These are phyloP conservation scores for Fulica atra DNA, from an alignment of 2,113 vertebrate genomes.

Conservation along the genomic window DNA sequence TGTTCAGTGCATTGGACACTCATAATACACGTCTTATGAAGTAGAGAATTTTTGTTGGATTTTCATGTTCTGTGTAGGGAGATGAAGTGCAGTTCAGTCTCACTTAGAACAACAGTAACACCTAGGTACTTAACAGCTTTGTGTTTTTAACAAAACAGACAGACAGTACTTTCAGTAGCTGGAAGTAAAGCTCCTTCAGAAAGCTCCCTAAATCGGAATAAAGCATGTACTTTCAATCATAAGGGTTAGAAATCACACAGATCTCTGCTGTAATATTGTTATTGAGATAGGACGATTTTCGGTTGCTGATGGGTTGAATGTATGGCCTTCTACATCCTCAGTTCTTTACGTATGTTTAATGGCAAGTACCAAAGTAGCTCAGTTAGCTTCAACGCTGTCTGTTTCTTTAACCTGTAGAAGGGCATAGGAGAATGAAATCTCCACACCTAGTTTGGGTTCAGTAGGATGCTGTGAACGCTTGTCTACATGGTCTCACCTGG, in stretches of 20 bases:
- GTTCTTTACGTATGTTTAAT: neutral
- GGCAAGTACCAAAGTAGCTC: neutral
- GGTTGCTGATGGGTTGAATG: neutral
- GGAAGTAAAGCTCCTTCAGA: neutral
- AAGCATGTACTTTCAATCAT: neutral
- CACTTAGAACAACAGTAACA: neutral
- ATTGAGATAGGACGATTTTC: neutral
- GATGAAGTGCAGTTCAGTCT: neutral
- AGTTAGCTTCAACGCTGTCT: neutral
- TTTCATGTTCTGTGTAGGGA: neutral
- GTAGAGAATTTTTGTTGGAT: neutral
- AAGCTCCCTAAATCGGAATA: neutral
- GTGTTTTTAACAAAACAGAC: neutral
- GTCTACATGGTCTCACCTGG: neutral
- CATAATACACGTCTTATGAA: neutral
- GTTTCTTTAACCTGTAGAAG: neutral
- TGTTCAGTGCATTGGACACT: neutral
- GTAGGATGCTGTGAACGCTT: neutral
- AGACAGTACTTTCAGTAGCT: neutral
- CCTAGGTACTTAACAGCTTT: neutral
- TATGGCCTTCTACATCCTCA: neutral
- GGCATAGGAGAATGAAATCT: neutral
- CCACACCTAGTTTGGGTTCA: neutral
- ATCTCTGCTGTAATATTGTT: neutral
- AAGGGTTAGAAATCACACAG: neutral